These are phyloP conservation scores for Lordiphosa mommai DNA, from an alignment of 1,140 invertebrate species.

Conservation along the genomic window DNA sequence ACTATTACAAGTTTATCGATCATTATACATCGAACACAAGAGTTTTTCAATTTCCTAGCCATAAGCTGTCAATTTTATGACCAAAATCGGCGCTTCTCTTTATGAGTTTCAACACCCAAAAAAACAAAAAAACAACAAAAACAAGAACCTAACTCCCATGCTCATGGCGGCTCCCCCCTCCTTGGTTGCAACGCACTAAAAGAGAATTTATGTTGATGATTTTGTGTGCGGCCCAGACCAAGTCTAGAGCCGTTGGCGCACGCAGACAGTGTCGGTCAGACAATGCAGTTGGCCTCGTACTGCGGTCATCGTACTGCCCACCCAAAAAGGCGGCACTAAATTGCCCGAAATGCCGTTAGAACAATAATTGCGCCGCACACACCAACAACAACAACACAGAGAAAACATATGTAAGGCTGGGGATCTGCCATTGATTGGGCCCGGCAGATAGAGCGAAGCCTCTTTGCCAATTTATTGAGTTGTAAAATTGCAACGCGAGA, in stretches of 20 bases:
- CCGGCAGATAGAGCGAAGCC: conserved; percentile 41
- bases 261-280: conserved; percentile 43
- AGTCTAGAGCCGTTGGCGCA: conserved; percentile 34
- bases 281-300: conserved; percentile 39
- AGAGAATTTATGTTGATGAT: conserved; percentile 75
- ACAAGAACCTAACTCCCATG: conserved; percentile 9
- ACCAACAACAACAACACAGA: conserved; percentile 31
- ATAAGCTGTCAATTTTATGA: conserved; percentile 76
- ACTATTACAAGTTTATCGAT: conserved; percentile 47
- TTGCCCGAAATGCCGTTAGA: conserved; percentile 74
- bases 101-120: conserved; percentile 71
- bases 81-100: conserved; percentile 67
- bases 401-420: conserved; percentile 1
- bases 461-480: conserved; percentile 72
- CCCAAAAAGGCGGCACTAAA: conserved; percentile 76
- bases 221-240: conserved; percentile 45
- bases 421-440: conserved; percentile 39
- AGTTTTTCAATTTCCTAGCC: conserved; percentile 63
- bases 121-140: conserved; percentile 11
- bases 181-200: conserved; percentile 54
- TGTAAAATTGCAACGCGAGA: conserved; percentile 63
- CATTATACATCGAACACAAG: conserved; percentile 28
- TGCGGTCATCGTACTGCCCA: conserved; percentile 68
- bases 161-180: no score
- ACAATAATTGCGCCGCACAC: conserved; percentile 71